phyloP scores from a whole-genome alignment of 2,797 vertebrate species.

The Pangasius sanitwongsei region DNA sequence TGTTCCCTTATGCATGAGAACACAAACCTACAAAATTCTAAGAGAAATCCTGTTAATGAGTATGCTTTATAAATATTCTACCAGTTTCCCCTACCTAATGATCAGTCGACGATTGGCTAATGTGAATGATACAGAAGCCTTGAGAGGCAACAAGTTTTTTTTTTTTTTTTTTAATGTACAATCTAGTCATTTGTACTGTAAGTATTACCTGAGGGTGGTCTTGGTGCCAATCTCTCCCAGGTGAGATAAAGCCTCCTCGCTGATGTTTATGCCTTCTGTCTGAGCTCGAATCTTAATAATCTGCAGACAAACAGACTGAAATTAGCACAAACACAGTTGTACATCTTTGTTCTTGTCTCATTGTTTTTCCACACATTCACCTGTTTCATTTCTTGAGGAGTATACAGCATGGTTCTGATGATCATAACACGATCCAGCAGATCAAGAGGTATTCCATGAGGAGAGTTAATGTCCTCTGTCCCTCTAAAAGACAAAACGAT shows the following conservation, averaged over 20 bases:
- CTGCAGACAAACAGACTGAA: constrained; percentile 67
- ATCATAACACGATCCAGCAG: constrained; percentile 97
- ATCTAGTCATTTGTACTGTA: neutral
- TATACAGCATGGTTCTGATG: constrained; percentile 96
- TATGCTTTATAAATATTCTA: neutral
- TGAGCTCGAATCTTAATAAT: constrained; percentile 98
- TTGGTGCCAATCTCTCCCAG: constrained; percentile 95
- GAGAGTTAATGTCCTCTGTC: constrained; percentile 92
- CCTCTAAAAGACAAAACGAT: constrained; percentile 74
- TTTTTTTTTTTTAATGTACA: neutral
- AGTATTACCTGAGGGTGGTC: constrained; percentile 91
- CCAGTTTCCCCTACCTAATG: neutral
- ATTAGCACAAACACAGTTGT: neutral
- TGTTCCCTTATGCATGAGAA: neutral
- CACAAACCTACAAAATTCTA: neutral
- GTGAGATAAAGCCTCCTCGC: constrained; percentile 90
- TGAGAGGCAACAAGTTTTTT: neutral
- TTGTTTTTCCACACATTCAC: constrained; percentile 63
- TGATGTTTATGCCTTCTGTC: constrained; percentile 92
- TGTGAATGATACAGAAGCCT: neutral
- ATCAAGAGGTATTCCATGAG: constrained; percentile 95
- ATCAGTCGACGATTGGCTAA: neutral
- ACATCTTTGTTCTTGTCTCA: neutral
- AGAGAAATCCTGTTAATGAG: neutral
- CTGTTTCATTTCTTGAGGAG: constrained; percentile 97